Evolutionary conservation across 2,797 vertebrate species (phyloP), one percentile per base, ranked within the genome.

Genomic region (Thunnus albacares): DNA sequence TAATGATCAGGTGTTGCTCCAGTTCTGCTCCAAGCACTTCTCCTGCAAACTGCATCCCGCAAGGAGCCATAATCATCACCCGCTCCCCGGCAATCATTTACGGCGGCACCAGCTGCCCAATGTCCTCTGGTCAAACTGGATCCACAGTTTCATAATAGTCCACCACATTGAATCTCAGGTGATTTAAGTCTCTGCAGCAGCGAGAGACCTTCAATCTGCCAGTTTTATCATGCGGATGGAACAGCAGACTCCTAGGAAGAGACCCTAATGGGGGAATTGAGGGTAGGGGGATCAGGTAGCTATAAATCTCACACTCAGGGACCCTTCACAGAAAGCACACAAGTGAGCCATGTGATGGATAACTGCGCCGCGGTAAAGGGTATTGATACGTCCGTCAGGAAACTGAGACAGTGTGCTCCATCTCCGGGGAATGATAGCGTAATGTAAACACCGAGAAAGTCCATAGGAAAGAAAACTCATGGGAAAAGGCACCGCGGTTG

Each of bases 271-370:
- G 81, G 60, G 24, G 68, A 66, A 26, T 30, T 10, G n/a, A 64
- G 72, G 24, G 55, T 61, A 30, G 68, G 43, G 72, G 62, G 56
- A 49, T 67, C 83, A 63, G 81, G 77, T 52, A 22, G 74, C 73
- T 24, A 93, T 94, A 92, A 90, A 94, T 93, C 90, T 86, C 22
- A 26, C 72, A 89, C 72, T 80, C 62, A 35, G 81, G 75, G 78
- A 92, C 88, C 84, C 82, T 86, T 90, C 83, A 83, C 61, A 53
- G 68, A 77, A 70, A 71, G n/a, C 63, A 66, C 70, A 81, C 17
- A 30, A 68, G 53, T 20, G 49, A 81, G 63, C 52, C 66, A 33
- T 35, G 81, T 86, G 83, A 93, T 90, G 85, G 85, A 89, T 92
- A 84, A 88, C 66, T 10, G 69, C 20, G n/a, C 49, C 56, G 30